phyloP scores from a whole-genome alignment of 2,797 vertebrate species.

The Loriculus beryllinus region DNA sequence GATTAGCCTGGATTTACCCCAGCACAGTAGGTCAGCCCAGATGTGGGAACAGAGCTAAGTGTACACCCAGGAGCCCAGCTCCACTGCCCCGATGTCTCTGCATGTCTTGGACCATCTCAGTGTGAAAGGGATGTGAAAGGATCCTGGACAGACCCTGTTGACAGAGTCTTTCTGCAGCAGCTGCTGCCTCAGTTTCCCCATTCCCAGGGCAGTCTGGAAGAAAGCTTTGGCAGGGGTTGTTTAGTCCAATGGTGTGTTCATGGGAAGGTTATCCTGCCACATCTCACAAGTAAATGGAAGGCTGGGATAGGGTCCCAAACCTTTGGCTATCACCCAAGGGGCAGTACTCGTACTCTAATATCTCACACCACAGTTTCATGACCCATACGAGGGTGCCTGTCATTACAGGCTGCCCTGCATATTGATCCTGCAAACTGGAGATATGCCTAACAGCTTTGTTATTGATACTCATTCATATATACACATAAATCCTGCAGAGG shows the following conservation, averaged over 20 bases:
- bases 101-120: neutral
- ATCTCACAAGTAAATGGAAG: neutral
- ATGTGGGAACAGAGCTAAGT: neutral
- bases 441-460: neutral
- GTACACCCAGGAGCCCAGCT: rapidly evolving
- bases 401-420: neutral
- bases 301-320: neutral
- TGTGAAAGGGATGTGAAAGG: neutral
- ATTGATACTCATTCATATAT: neutral
- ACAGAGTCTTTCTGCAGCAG: neutral
- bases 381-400: neutral
- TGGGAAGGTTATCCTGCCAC: neutral
- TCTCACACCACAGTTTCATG: neutral
- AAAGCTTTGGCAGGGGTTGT: neutral
- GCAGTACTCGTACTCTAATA: neutral
- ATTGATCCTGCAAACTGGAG: neutral
- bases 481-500: neutral
- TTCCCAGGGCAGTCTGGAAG: neutral
- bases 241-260: neutral
- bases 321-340: neutral
- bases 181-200: neutral
- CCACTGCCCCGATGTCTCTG: rapidly evolving
- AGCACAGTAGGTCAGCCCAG: neutral
- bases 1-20: conserved; percentile 12
- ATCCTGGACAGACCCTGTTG: rapidly evolving